A percentile compares a stretch with the other conserved stretches of the same genome.
Evolutionary conservation across 1,140 invertebrate genomes (phyloP).

Genomic region (Halyomorpha halys): DNA sequence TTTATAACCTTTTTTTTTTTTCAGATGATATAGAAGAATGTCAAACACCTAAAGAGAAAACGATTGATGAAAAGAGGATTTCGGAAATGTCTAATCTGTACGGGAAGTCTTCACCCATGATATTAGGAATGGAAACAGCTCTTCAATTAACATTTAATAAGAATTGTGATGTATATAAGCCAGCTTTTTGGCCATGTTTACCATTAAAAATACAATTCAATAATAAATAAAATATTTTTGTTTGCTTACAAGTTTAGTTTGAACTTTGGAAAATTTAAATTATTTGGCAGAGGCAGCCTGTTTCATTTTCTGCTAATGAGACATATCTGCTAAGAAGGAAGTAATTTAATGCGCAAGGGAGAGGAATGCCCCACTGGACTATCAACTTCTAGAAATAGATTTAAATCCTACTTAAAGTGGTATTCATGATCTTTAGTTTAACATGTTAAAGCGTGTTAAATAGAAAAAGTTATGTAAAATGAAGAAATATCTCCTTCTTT

Average conservation of each 20-base stretch:
- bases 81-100: constrained; percentile 14
- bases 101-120: constrained; percentile 9
- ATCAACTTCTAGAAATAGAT: too few relatives aligned
- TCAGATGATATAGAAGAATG: constrained; percentile 20
- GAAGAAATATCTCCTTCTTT: too few relatives aligned
- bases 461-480: too few relatives aligned
- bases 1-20: constrained; percentile 8
- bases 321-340: too few relatives aligned
- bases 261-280: too few relatives aligned
- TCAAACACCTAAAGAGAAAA: background rate
- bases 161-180: constrained; percentile 14
- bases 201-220: constrained; percentile 17
- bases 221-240: constrained; percentile 5
- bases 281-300: too few relatives aligned
- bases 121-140: constrained; percentile 22
- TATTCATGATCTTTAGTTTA: too few relatives aligned
- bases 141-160: constrained; percentile 18
- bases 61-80: constrained; percentile 1
- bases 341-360: too few relatives aligned
- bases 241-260: background rate
- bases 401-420: too few relatives aligned
- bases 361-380: too few relatives aligned
- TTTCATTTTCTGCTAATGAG: too few relatives aligned
- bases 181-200: constrained; percentile 15
- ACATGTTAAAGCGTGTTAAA: too few relatives aligned